A percentile compares a stretch with the other conserved stretches of the same genome.
These are phyloP conservation scores for Hoplostethus atlanticus DNA, from an alignment of 2,797 vertebrate species.

Conservation along the genomic window DNA sequence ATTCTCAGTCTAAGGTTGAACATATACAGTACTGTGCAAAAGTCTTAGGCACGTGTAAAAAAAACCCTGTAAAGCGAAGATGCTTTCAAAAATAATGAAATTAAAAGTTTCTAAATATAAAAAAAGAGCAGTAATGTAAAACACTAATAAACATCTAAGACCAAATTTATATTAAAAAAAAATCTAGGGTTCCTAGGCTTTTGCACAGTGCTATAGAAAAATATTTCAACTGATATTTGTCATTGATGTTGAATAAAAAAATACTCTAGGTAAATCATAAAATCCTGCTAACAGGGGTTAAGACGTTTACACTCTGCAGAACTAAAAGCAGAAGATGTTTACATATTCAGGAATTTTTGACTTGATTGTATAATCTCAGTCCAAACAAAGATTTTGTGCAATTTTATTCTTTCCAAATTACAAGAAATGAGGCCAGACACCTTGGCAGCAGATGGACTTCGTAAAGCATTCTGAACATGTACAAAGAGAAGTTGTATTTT, in stretches of 20 bases:
- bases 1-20: constrained; percentile 30
- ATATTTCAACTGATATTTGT: not conserved
- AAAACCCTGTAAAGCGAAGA: too few species aligned
- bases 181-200: too few species aligned
- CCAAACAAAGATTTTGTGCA: not conserved
- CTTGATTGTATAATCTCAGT: not conserved
- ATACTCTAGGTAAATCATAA: constrained; percentile 21
- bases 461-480: constrained; percentile 32
- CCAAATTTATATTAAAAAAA: not conserved
- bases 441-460: constrained; percentile 37
- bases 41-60: too few species aligned
- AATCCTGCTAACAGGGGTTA: not conserved
- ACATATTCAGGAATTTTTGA: not conserved
- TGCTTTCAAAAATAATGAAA: too few species aligned
- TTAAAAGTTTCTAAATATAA: too few species aligned
- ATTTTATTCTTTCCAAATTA: constrained; percentile 44
- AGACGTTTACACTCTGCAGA: not conserved
- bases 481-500: constrained; percentile 41
- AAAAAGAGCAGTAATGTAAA: too few species aligned
- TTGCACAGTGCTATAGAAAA: too few species aligned
- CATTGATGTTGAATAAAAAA: constrained; percentile 18
- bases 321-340: not conserved
- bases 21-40: too few species aligned
- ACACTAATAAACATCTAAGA: constrained; percentile 4
- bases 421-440: constrained; percentile 29